phyloP scores from a whole-genome alignment of 2,888 invertebrate species.

The Graphium colonna region DNA sequence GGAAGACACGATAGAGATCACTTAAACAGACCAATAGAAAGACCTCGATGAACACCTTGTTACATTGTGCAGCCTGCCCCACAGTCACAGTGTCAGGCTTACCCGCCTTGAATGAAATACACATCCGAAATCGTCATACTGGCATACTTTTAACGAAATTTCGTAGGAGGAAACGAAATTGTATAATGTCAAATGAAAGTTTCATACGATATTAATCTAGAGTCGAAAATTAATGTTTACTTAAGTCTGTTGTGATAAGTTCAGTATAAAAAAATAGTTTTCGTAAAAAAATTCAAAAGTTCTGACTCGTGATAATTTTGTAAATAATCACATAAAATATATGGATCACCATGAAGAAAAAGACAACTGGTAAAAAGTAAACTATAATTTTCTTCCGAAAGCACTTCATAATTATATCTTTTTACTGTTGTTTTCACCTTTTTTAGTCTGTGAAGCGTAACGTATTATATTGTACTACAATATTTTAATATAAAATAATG shows the following conservation, averaged over 20 bases:
- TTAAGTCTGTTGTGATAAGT: no score
- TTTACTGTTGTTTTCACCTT: not conserved
- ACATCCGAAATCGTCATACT: slow-evolving; percentile 85
- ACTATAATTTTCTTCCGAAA: no score
- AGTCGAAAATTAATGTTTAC: no score
- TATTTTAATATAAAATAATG: slow-evolving; percentile 4
- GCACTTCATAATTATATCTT: not conserved
- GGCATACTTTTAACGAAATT: slow-evolving; percentile 82
- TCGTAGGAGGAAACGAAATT: slow-evolving; percentile 10
- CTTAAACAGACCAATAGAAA: slow-evolving; percentile 82
- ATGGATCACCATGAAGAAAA: not conserved
- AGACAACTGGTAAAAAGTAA: slow-evolving; percentile 10
- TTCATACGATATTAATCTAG: no score
- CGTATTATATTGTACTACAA: not conserved
- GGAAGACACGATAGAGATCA: slow-evolving; percentile 82
- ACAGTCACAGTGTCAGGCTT: slow-evolving; percentile 87
- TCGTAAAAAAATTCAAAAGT: no score
- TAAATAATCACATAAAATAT: not conserved
- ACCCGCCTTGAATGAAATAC: slow-evolving; percentile 75
- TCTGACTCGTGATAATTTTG: no score
- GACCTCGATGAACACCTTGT: slow-evolving; percentile 86
- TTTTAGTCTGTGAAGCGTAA: not conserved
- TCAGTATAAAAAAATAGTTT: no score
- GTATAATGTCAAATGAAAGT: no score
- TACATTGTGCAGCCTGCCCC: slow-evolving; percentile 85